Percentiles rank a stretch among this genome's conserved stretches.
Evolutionary conservation across 53 echinoderm and acorn worm species (phyloP).

Genomic region (Hippasteria phrygiana): DNA sequence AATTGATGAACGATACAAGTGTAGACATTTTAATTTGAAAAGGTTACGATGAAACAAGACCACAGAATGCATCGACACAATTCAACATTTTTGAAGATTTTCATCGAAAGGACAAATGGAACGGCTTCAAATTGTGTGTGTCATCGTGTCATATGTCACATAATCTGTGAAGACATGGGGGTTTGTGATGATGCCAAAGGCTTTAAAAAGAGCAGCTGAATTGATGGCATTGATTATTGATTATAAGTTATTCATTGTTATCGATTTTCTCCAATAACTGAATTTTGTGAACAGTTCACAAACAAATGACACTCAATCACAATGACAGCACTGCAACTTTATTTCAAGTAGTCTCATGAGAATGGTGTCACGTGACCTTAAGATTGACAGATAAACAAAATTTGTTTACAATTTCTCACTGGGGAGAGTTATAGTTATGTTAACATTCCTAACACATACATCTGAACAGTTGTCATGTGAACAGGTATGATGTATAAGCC

Average conservation of each 20-base stretch:
- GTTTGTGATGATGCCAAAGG: not conserved
- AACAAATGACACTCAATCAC: not conserved
- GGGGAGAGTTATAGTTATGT: conserved; percentile 40
- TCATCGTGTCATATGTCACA: not conserved
- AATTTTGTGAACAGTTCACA: not conserved
- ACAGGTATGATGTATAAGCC: conserved; percentile 73
- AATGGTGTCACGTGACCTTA: conserved; percentile 47
- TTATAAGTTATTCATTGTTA: conserved; percentile 10
- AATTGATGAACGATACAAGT: too few species aligned
- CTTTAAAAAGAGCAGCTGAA: not conserved
- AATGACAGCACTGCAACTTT: conserved; percentile 22
- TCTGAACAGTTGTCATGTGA: conserved; percentile 67
- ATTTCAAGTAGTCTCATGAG: conserved; percentile 8
- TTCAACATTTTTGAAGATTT: not conserved
- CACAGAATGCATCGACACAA: not conserved
- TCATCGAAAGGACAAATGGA: not conserved
- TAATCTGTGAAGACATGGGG: not conserved
- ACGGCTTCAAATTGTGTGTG: not conserved
- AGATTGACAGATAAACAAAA: conserved; percentile 62
- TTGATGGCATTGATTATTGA: not conserved
- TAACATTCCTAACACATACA: conserved; percentile 36
- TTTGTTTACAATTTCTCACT: conserved; percentile 64
- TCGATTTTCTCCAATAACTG: conserved; percentile 47
- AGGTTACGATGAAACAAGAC: not conserved
- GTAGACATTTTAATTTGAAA: too few species aligned